Percentiles rank a stretch among this genome's conserved stretches.
Evolutionary conservation across 2,113 vertebrate species (phyloP).

Genomic region (Merops nubicus): DNA sequence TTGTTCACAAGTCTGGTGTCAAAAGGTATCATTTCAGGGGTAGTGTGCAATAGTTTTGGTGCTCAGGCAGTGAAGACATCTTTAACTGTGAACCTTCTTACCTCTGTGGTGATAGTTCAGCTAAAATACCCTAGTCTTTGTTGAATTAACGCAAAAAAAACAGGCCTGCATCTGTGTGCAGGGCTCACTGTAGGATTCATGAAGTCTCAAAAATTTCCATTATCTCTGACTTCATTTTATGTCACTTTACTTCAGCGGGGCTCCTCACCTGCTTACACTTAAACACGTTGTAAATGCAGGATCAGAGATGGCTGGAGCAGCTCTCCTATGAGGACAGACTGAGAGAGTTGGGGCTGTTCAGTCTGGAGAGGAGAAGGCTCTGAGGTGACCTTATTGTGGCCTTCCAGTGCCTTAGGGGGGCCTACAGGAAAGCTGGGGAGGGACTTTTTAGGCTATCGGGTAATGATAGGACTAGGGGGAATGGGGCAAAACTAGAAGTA

Average conservation of each 20-base stretch:
- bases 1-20: neutral
- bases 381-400: too few species aligned
- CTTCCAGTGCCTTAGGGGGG: too few species aligned
- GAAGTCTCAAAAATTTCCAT: neutral
- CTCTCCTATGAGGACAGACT: too few species aligned
- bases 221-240: neutral
- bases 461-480: too few species aligned
- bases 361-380: too few species aligned
- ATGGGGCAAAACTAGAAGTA: too few species aligned
- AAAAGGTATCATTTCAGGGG: neutral
- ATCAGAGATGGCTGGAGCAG: too few species aligned
- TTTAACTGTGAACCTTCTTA: neutral
- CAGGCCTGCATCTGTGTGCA: neutral
- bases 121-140: neutral
- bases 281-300: neutral
- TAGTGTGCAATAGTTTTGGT: neutral
- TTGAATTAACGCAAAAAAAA: neutral
- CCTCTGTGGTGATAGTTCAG: neutral
- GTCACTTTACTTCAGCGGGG: neutral
- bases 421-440: too few species aligned
- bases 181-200: neutral
- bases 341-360: too few species aligned
- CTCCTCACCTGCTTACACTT: neutral
- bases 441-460: too few species aligned
- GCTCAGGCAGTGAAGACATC: neutral